Percentiles rank a stretch among this genome's conserved stretches.
phyloP scores from a whole-genome alignment of 2,888 invertebrate genomes.

The Pharmacophagus antenor region DNA sequence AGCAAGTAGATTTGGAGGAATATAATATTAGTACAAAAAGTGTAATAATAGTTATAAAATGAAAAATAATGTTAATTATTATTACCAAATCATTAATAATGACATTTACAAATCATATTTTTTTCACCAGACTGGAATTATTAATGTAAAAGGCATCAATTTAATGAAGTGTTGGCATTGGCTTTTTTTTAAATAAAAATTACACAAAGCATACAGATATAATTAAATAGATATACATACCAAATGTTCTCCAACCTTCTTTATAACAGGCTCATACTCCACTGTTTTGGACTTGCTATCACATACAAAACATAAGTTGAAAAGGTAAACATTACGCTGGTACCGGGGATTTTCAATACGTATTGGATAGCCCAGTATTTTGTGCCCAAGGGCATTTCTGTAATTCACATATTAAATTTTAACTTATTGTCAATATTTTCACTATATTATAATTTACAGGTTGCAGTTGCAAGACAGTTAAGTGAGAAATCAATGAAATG shows the following conservation, averaged over 20 bases:
- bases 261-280: conserved; percentile 96
- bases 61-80: no score
- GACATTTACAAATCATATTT: no score
- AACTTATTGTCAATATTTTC: no score
- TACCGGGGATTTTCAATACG: conserved; percentile 94
- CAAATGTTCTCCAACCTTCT: conserved; percentile 95
- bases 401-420: conserved; percentile 4
- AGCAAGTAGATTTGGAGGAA: no score
- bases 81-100: no score
- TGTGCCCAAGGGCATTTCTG: conserved; percentile 86
- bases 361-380: conserved; percentile 96
- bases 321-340: conserved; percentile 95
- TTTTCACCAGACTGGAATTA: no score
- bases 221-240: conserved; percentile 64
- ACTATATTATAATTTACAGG: no score
- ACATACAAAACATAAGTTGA: conserved; percentile 97
- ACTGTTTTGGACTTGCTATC: conserved; percentile 93
- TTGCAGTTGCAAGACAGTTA: neutral
- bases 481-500: neutral
- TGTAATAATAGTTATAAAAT: no score
- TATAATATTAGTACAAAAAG: no score
- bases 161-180: no score
- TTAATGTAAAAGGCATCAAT: no score
- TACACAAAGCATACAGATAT: neutral
- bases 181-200: neutral